Evolutionary conservation across 92 coral and sea anemone species (phyloP), one percentile per base, ranked within the genome.

Genomic region (Epizoanthus scotinus): DNA sequence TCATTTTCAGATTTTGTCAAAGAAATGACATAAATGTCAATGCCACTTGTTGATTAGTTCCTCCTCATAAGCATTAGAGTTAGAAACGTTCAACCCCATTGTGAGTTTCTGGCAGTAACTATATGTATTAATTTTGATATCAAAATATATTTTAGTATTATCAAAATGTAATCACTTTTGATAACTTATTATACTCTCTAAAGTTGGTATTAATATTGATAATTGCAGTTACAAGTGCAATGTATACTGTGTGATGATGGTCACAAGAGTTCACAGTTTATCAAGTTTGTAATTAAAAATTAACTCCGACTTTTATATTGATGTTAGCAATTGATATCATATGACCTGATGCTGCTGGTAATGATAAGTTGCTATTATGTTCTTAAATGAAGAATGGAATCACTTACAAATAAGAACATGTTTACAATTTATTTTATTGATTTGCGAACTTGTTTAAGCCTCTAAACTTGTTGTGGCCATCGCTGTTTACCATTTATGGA

Each of bases 251-350:
- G 15, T 13, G 14, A 0, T 47, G 52, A 47, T 47, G 52, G 12
- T 47, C 52, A 5, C 52, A 47, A n/a, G 70, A 64, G 70, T 29
- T 64, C 70, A 64, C 42, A 64, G 70, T 64, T 64, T 27, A 29
- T 27, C 36, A 63, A 38, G 28, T 63, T 19, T 8, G 27, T 20
- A 60, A 8, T 25, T 27, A 47, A 10, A 34, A 63, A 18, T 29
- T 64, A 12, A 64, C 20, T 64, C 19, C 19, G 18, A 20, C 28
- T 28, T 64, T 64, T 64, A 19, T 21, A 19, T 57, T 0, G 62
- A 21, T 21, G 0, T 19, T 57, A n/a, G 25, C 1, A 57, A 57
- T 57, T 57, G 3, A 57, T 57, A 57, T 3, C n/a, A 13, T 9
- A 3, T 55, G 21, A 19, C 12, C 8, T 62, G 31, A 26, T 47